These are phyloP conservation scores for Coluber constrictor DNA, from an alignment of 2,797 vertebrate genomes.

Conservation along the genomic window DNA sequence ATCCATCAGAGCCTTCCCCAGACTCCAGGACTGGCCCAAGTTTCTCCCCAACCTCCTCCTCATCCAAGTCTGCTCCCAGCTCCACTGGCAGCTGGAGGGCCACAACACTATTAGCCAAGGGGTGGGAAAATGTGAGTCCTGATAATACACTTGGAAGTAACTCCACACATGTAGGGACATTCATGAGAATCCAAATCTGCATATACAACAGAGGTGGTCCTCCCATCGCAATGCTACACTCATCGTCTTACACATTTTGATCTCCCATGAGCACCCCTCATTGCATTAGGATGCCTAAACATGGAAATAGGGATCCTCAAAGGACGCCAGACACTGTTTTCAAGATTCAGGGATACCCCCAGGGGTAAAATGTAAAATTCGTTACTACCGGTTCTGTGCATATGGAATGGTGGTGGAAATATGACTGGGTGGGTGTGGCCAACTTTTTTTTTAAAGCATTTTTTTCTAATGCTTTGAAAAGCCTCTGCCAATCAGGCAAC, in stretches of 20 bases:
- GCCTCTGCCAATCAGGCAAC: too few species aligned
- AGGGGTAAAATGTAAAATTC: too few species aligned
- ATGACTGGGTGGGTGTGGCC: too few species aligned
- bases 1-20: too few species aligned
- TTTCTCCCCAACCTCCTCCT: too few species aligned
- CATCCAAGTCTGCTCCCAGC: too few species aligned
- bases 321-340: not conserved
- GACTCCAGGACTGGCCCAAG: too few species aligned
- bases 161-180: not conserved
- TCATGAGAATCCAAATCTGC: not conserved
- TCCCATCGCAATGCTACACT: not conserved
- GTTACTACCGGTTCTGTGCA: too few species aligned
- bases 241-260: not conserved
- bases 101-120: not conserved
- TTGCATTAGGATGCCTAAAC: fast-evolving
- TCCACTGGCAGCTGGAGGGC: too few species aligned
- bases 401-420: too few species aligned
- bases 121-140: not conserved
- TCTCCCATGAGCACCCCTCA: not conserved
- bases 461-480: too few species aligned
- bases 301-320: not conserved
- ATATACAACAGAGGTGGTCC: not conserved
- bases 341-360: not conserved
- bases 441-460: too few species aligned
- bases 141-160: not conserved